These are phyloP conservation scores for Ephydatia muelleri DNA, from an alignment of 37 sponge, comb jelly and placozoan genomes.

Conservation along the genomic window DNA sequence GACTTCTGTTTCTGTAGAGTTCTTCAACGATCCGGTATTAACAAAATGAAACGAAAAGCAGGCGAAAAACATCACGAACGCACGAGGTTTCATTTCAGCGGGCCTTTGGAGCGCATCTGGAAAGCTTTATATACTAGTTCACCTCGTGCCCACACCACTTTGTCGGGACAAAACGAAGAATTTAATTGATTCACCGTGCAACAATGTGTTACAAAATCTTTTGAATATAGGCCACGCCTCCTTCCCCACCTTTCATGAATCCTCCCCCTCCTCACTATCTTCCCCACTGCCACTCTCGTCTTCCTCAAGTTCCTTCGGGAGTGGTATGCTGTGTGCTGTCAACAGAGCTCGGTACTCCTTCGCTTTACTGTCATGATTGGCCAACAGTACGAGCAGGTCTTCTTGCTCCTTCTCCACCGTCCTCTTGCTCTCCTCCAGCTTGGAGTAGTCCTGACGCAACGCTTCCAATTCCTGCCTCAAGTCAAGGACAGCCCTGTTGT, in stretches of 20 bases:
- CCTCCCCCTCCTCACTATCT: conserved; percentile 52
- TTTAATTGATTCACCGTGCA: background rate
- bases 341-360: conserved; percentile 62
- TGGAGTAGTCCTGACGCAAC: conserved; percentile 2
- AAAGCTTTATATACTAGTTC: background rate
- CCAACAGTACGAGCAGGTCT: conserved; percentile 84
- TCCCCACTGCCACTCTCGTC: conserved; percentile 56
- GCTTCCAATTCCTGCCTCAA: conserved; percentile 16
- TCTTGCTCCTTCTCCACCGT: conserved; percentile 80
- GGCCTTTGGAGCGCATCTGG: background rate
- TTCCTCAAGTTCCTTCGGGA: conserved; percentile 51
- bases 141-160: background rate
- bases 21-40: background rate
- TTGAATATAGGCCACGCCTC: background rate
- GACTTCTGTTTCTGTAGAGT: background rate
- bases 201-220: background rate
- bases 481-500: background rate
- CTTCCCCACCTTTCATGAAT: conserved; percentile 1
- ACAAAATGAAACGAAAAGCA: background rate
- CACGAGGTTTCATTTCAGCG: background rate
- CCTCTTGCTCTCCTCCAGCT: conserved; percentile 37
- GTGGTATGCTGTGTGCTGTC: conserved; percentile 37
- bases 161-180: background rate
- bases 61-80: background rate
- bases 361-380: conserved; percentile 67